These are phyloP conservation scores for Drosophila pallidifrons DNA, from an alignment of 1,140 invertebrate species.

Conservation along the genomic window DNA sequence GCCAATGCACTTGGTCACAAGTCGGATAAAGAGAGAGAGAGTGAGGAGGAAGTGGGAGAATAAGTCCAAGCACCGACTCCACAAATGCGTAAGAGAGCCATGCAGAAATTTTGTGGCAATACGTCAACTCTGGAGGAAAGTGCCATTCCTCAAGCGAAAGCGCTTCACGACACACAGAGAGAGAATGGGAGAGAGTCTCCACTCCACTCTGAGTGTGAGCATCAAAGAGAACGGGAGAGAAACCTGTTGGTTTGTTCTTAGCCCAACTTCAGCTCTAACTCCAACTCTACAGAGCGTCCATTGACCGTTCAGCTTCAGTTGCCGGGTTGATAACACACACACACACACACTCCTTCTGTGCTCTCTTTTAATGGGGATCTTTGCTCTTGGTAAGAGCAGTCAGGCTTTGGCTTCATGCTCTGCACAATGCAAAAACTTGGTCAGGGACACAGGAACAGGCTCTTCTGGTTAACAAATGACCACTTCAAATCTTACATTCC, in stretches of 20 bases:
- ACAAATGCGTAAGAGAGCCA: slow-evolving; percentile 41
- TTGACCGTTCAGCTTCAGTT: slow-evolving; percentile 80
- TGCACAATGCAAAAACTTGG: slow-evolving; percentile 44
- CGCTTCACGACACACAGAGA: slow-evolving; percentile 9
- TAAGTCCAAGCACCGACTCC: neutral
- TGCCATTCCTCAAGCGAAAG: slow-evolving; percentile 40
- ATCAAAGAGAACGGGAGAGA: neutral
- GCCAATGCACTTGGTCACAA: slow-evolving; percentile 12
- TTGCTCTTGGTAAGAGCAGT: slow-evolving; percentile 27
- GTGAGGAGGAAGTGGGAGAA: no score
- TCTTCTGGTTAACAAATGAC: slow-evolving; percentile 39
- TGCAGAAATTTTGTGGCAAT: slow-evolving; percentile 40
- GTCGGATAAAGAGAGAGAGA: no score
- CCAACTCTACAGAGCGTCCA: slow-evolving; percentile 69
- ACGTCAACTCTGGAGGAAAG: slow-evolving; percentile 44
- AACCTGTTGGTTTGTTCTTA: slow-evolving; percentile 58
- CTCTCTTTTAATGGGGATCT: slow-evolving; percentile 25
- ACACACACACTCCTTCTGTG: slow-evolving; percentile 2
- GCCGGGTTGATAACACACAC: slow-evolving; percentile 61
- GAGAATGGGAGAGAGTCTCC: slow-evolving; percentile 16
- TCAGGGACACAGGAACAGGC: slow-evolving; percentile 51
- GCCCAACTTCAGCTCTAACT: slow-evolving; percentile 16
- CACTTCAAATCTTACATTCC: slow-evolving; percentile 26
- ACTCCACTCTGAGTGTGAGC: slow-evolving; percentile 13
- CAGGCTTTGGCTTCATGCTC: neutral